phyloP scores from a whole-genome alignment of 2,888 invertebrate species.

The Hypomecis punctinalis region DNA sequence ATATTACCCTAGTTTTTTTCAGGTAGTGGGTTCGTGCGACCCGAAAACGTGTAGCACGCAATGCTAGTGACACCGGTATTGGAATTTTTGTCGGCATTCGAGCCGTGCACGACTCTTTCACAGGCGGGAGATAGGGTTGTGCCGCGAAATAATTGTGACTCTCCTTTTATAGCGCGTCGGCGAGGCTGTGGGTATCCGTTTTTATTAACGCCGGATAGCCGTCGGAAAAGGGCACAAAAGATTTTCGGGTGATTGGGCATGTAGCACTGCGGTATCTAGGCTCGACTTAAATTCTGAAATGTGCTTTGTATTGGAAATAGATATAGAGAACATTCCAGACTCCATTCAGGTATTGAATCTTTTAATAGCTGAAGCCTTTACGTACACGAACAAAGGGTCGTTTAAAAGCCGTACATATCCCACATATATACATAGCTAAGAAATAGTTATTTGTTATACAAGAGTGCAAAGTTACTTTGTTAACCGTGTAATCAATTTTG shows the following conservation, averaged over 20 bases:
- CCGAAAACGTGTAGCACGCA: slow-evolving; percentile 74
- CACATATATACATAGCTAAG: too few species aligned
- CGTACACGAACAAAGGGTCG: background rate
- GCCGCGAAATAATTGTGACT: slow-evolving; percentile 61
- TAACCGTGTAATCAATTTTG: too few species aligned
- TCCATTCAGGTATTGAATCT: slow-evolving; percentile 10
- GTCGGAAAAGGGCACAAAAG: slow-evolving; percentile 58
- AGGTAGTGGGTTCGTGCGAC: slow-evolving; percentile 68
- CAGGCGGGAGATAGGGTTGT: slow-evolving; percentile 53
- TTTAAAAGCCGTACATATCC: too few species aligned
- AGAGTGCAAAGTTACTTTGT: too few species aligned
- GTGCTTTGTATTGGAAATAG: slow-evolving; percentile 26
- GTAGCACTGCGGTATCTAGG: slow-evolving; percentile 41
- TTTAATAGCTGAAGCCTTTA: slow-evolving; percentile 16
- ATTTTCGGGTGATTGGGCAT: slow-evolving; percentile 52
- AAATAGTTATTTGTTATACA: too few species aligned
- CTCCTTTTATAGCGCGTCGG: slow-evolving; percentile 56
- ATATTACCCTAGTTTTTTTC: slow-evolving; percentile 63
- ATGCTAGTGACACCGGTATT: slow-evolving; percentile 60
- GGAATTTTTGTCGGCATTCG: slow-evolving; percentile 67
- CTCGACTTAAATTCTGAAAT: slow-evolving; percentile 31
- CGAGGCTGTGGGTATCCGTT: slow-evolving; percentile 57
- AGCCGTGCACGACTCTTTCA: slow-evolving; percentile 60
- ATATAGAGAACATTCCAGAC: slow-evolving; percentile 3
- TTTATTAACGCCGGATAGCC: slow-evolving; percentile 58